Base-by-base conservation (phyloP, 2,888 invertebrate genomes). In the Cecidostiba fungosa region DNA sequence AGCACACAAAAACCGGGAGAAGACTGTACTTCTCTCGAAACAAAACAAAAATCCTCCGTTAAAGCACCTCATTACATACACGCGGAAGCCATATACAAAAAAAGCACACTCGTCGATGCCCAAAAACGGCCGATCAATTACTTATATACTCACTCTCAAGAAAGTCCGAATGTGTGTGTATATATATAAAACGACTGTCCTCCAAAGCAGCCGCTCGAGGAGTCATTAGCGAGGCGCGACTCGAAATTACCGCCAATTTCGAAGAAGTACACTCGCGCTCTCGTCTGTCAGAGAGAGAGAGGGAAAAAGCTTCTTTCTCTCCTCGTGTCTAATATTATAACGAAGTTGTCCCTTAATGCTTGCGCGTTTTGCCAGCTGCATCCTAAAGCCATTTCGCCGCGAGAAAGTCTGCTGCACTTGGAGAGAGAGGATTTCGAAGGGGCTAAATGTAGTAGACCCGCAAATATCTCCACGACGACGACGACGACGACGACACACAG, bases 281-380 rank as follows among this genome's bases (percentile, higher is more conserved):
- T 66, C 47, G 73, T 73, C 59, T 26, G 73, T 62, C 73, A 43
- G 59, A 72, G 47, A 50, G 39, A 39, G 36, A 32, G n/a, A n/a
- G n/a, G n/a, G n/a, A n/a, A n/a, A n/a, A n/a, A n/a, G 23, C 43
- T 43, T 77, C 62, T 32, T 54, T 36, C 39, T 66, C 66, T 54
- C 32, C 39, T 73, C 76, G 10, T 19, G n/a, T 84, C 86, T 86
- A 86, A 86, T 86, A 86, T 86, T 86, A 82, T 86, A 84, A 81
- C 86, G 77, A 82, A 74, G 62, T 70, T 69, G 78, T 79, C 69
- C 79, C 69, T 79, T 79, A 69, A 78, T 73, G 77, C 79, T 29
- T 50, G 59, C 36, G 39, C 77, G 72, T 76, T 80, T 80, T 70
- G 85, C 85, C 85, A 82, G 85, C 85, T 85, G 85, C 85, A 85